These are phyloP conservation scores for Drosophila jambulina DNA, from an alignment of 1,140 invertebrate species.

Conservation along the genomic window DNA sequence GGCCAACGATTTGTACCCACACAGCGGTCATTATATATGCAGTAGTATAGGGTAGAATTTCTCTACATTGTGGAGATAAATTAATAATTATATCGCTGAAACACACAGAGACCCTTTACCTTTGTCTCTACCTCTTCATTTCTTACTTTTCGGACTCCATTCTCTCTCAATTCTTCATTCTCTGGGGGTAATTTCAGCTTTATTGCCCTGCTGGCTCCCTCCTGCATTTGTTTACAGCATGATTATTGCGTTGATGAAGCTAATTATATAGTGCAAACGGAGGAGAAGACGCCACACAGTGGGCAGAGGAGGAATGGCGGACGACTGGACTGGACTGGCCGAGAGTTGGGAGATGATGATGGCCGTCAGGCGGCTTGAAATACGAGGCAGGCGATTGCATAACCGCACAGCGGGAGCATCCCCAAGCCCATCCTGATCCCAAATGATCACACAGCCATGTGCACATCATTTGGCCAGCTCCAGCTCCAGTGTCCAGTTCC, in stretches of 20 bases:
- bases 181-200: constrained; percentile 67
- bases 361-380: constrained; percentile 70
- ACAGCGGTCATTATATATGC: constrained; percentile 24
- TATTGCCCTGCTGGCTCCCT: constrained; percentile 53
- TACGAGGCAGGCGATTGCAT: constrained; percentile 74
- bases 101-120: constrained; percentile 7
- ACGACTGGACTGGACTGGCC: background rate
- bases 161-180: constrained; percentile 13
- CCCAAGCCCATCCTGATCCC: background rate
- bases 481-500: constrained; percentile 21
- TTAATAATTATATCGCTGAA: constrained; percentile 55
- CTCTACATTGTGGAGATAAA: constrained; percentile 45
- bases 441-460: constrained; percentile 18
- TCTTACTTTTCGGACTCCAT: background rate
- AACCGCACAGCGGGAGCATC: constrained; percentile 65
- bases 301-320: constrained; percentile 1
- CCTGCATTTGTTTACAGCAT: constrained; percentile 71
- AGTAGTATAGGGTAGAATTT: constrained; percentile 16
- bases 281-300: constrained; percentile 33
- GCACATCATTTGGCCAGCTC: constrained; percentile 9
- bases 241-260: constrained; percentile 82
- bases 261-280: constrained; percentile 76
- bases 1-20: constrained; percentile 47
- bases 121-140: background rate
- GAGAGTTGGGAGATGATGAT: constrained; percentile 45